A percentile compares a stretch with the other conserved stretches of the same genome.
These are phyloP conservation scores for human DNA, from an alignment of 2,113 vertebrate species.

Conservation along the genomic window GRCh38 chr6:13405501-13406000, in stretches of 20 bases:
- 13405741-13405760: not conserved
- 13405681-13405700: not conserved
- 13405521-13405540: not conserved
- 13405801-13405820: not conserved
- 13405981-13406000: not conserved
- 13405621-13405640: not conserved
- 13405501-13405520: not conserved
- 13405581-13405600: not conserved
- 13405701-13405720: not conserved
- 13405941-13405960: too few relatives aligned
- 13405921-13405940: not conserved
- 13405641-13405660: not conserved
- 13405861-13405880: not conserved
- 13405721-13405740: accelerated
- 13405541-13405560: not conserved
- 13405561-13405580: not conserved
- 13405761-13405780: not conserved
- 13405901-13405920: not conserved
- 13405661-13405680: not conserved
- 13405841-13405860: not conserved
- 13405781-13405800: not conserved
- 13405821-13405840: not conserved
- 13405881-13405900: not conserved
- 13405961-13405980: not conserved
- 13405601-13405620: not conserved